Evolutionary conservation across 2,888 invertebrate species (phyloP).

Genomic region (Pammene fasciana): DNA sequence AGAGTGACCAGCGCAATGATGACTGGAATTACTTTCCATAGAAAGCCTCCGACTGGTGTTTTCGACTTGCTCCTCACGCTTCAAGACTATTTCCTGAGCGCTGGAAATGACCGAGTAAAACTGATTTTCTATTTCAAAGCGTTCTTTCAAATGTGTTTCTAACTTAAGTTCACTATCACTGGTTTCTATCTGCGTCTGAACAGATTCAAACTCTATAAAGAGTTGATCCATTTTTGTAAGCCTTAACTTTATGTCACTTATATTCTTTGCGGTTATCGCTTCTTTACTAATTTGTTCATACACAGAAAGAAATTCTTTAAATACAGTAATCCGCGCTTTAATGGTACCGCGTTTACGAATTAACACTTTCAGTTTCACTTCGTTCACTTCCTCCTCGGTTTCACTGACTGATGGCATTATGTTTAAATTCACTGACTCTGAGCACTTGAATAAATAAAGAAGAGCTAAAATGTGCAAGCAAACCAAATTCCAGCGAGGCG

Average conservation of each 20-base stretch:
- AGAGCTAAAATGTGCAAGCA: constrained; percentile 19
- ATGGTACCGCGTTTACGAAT: constrained; percentile 4
- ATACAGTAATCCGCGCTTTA: background rate
- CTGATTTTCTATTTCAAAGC: no score
- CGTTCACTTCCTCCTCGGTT: background rate
- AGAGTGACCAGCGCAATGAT: no score
- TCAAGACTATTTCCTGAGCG: constrained; percentile 19
- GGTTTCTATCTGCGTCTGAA: constrained; percentile 16
- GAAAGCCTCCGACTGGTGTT: no score
- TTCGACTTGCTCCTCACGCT: no score
- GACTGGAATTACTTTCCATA: no score
- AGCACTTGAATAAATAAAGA: background rate
- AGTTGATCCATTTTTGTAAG: constrained; percentile 8
- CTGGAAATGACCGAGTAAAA: no score
- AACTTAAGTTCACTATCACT: background rate
- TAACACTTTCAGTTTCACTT: no score
- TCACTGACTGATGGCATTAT: no score
- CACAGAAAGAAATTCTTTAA: no score
- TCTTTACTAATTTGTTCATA: background rate
- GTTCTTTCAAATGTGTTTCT: constrained; percentile 5
- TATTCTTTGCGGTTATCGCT: background rate
- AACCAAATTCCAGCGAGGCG: no score
- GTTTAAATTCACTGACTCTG: background rate
- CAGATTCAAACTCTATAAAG: constrained; percentile 3
- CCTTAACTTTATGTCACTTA: constrained; percentile 11